Base-by-base conservation (phyloP, 2,797 vertebrate species). In the Coccyzus lansbergi region DNA sequence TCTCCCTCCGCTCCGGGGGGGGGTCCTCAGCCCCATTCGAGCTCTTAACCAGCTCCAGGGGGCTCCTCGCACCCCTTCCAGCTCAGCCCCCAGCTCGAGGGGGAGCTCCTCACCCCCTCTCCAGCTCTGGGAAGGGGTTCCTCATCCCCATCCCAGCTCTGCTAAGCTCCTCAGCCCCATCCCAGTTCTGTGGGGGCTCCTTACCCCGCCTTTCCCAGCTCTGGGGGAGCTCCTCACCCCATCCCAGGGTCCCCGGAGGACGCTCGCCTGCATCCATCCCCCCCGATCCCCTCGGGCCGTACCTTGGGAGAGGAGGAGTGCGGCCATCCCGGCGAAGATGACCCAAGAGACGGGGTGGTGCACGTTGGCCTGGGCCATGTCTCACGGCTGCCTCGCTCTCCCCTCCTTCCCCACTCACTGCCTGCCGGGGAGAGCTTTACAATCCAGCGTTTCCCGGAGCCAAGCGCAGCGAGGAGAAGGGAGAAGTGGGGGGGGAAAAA, bases 241-340 rank as follows among this genome's bases (percentile, higher is more conserved):
- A 42, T n/a, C n/a, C 15, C 10, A 5, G 33, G 26, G 15, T 29
- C 72, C 9, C 10, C 33, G 33, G 15, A 67, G 31, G 67, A 20
- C 18, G 62, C 68, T 49, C 68, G 63, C 60, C 78, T 75, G 74
- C 78, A 63, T 88, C 53, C 72, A 49, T 25, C 24, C 82, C 69
- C 81, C 48, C 88, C 49, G 25, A 49, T 56, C 83, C 88, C 46
- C n/a, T 4, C 29, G 83, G 49, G 83, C 76, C 89, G 82, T 98
- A 98, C 98, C 97, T 98, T 98, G 98, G 91, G 97, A 97, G 97
- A 98, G 97, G 94, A 97, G 97, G 70, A 98, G 95, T 31, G 97
- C 97, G 17, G 97, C 97, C 97, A 98, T 96, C 95, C 97, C 98
- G 52, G 97, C 94, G 95, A 97, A 96, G 97, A 97, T 91, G 84